Percentiles rank a stretch among this genome's conserved stretches.
These are phyloP conservation scores for Spodoptera littoralis DNA, from an alignment of 2,888 invertebrate species.

Conservation along the genomic window DNA sequence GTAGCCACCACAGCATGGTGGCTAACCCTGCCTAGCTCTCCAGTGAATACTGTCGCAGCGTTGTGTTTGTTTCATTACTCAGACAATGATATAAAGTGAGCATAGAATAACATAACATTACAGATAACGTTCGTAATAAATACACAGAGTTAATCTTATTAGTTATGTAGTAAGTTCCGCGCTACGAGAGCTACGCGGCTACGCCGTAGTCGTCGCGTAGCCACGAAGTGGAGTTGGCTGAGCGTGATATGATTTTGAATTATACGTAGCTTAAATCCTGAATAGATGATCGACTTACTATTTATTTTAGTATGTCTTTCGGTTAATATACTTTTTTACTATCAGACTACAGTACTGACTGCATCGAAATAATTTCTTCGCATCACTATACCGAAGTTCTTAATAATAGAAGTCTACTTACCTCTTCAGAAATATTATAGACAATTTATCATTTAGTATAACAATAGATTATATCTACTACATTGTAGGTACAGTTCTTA, in stretches of 20 bases:
- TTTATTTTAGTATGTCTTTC: slow-evolving; percentile 9
- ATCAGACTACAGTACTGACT: neutral
- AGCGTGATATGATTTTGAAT: slow-evolving; percentile 54
- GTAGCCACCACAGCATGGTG: no score
- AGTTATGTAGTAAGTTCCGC: slow-evolving; percentile 54
- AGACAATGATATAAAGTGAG: slow-evolving; percentile 12
- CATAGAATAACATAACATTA: slow-evolving; percentile 26
- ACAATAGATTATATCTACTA: no score
- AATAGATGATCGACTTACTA: slow-evolving; percentile 43
- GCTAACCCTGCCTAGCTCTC: no score
- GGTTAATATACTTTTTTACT: slow-evolving; percentile 7
- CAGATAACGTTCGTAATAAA: slow-evolving; percentile 46
- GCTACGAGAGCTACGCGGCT: slow-evolving; percentile 43
- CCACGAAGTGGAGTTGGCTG: slow-evolving; percentile 43
- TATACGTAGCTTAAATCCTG: slow-evolving; percentile 39
- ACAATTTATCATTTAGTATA: no score
- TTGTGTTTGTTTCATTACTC: no score
- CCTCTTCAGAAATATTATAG: no score
- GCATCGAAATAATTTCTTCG: no score
- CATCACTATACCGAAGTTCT: no score
- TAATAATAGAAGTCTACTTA: no score
- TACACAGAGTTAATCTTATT: slow-evolving; percentile 52
- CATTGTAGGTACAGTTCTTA: no score
- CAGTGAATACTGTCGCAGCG: no score
- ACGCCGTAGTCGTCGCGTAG: slow-evolving; percentile 46